These are phyloP conservation scores for Sialia sialis DNA, from an alignment of 2,113 vertebrate genomes.

Conservation along the genomic window DNA sequence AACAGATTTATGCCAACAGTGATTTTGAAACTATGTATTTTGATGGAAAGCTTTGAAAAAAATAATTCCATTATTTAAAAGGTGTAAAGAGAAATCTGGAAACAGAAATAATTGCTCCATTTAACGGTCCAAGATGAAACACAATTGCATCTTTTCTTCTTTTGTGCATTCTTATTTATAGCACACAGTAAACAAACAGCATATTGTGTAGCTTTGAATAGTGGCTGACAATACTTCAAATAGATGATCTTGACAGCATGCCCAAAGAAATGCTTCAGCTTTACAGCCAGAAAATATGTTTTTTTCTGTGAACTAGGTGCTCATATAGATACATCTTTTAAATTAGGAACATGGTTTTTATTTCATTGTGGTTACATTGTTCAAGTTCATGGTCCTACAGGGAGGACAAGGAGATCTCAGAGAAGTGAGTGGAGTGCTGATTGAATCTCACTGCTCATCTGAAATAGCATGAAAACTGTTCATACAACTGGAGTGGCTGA, in stretches of 20 bases:
- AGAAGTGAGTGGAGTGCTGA: neutral
- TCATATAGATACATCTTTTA: neutral
- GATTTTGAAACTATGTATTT: neutral
- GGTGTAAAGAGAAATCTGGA: neutral
- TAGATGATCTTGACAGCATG: conserved; percentile 30
- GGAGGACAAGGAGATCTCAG: neutral
- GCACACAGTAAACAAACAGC: conserved; percentile 5
- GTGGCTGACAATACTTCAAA: conserved; percentile 29
- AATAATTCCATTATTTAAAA: neutral
- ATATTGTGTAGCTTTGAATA: conserved; percentile 20
- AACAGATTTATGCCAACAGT: neutral
- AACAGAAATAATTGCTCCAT: neutral
- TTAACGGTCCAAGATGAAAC: conserved; percentile 26
- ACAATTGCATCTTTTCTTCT: conserved; percentile 17
- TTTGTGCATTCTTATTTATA: conserved; percentile 15
- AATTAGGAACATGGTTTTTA: neutral
- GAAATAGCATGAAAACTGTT: neutral
- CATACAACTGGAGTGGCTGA: neutral
- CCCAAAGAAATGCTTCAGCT: conserved; percentile 10
- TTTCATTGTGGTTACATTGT: neutral
- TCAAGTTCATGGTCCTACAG: neutral
- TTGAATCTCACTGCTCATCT: neutral
- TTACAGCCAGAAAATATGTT: neutral
- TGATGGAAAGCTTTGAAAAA: neutral
- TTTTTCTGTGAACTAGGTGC: neutral